Evolutionary conservation across 2,888 invertebrate species (phyloP).

Genomic region (Chrysotoxum bicinctum): DNA sequence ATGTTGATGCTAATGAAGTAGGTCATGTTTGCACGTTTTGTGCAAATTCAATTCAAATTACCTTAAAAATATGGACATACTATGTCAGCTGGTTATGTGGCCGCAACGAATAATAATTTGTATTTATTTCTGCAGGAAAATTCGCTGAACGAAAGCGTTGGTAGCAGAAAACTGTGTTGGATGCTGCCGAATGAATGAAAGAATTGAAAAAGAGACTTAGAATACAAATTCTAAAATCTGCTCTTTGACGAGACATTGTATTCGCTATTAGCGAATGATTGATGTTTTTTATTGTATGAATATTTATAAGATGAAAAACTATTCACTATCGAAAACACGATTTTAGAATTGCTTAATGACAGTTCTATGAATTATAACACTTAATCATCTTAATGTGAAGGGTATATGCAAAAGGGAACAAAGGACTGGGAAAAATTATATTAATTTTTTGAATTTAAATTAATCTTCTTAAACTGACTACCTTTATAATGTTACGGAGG

Average conservation of each 20-base stretch:
- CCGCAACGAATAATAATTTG: not conserved
- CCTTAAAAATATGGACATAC: conserved; percentile 56
- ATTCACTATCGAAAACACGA: conserved; percentile 28
- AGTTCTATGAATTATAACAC: not conserved
- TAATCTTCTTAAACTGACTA: no score
- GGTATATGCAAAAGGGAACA: not conserved
- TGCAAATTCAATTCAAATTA: conserved; percentile 52
- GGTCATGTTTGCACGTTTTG: conserved; percentile 68
- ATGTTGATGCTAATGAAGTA: conserved; percentile 67
- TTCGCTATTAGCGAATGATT: not conserved
- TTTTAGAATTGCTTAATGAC: conserved; percentile 38
- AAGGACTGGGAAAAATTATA: not conserved
- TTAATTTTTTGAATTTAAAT: not conserved
- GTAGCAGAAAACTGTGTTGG: not conserved
- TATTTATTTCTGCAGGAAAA: conserved; percentile 49
- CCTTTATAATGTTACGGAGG: no score
- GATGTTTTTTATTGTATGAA: conserved; percentile 22
- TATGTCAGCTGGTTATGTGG: conserved; percentile 40
- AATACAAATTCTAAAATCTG: not conserved
- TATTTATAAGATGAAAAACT: conserved; percentile 25
- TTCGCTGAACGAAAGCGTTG: conserved; percentile 1
- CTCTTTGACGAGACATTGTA: not conserved
- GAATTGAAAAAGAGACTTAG: no score
- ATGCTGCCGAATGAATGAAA: not conserved
- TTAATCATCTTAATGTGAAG: conserved; percentile 6